Evolutionary conservation across 2,797 vertebrate species (phyloP).

Genomic region (Parambassis ranga): DNA sequence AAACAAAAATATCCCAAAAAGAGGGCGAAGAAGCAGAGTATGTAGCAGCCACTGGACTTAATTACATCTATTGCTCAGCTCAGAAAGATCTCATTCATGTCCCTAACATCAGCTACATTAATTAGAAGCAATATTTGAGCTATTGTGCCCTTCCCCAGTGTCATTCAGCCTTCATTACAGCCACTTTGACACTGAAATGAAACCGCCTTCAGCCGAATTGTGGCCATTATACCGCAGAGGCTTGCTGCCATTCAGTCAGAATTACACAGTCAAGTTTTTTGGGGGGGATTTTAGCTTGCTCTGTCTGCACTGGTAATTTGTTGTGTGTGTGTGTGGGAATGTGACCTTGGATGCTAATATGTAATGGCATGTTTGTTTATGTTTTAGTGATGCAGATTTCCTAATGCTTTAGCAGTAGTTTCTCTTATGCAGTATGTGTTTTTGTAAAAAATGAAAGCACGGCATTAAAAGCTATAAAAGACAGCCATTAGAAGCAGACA

Average conservation of each 20-base stretch:
- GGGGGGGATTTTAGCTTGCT: conserved; percentile 41
- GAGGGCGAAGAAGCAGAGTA: neutral
- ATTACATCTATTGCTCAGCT: conserved; percentile 59
- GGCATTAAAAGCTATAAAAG: conserved; percentile 13
- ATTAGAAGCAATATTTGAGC: conserved; percentile 72
- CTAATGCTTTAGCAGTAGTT: neutral
- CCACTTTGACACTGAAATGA: conserved; percentile 79
- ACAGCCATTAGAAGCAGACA: conserved; percentile 30
- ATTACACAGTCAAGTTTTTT: conserved; percentile 56
- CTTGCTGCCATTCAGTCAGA: conserved; percentile 57
- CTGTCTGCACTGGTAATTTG: conserved; percentile 32
- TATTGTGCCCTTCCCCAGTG: conserved; percentile 69
- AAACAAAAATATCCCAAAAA: conserved; percentile 22
- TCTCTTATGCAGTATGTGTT: neutral
- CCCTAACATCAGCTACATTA: conserved; percentile 69
- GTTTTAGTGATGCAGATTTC: conserved; percentile 29
- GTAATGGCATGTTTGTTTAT: conserved; percentile 6
- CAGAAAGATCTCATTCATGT: conserved; percentile 66
- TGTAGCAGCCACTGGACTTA: conserved; percentile 46
- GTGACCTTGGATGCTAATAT: conserved; percentile 1
- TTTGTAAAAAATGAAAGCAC: conserved; percentile 19
- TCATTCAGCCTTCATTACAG: conserved; percentile 76
- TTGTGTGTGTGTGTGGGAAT: conserved; percentile 18
- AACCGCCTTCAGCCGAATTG: conserved; percentile 68
- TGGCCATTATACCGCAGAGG: conserved; percentile 60